Evolutionary conservation across 2,888 invertebrate species (phyloP), one percentile per base, ranked within the genome.

Genomic region (Exephanes ischioxanthus): DNA sequence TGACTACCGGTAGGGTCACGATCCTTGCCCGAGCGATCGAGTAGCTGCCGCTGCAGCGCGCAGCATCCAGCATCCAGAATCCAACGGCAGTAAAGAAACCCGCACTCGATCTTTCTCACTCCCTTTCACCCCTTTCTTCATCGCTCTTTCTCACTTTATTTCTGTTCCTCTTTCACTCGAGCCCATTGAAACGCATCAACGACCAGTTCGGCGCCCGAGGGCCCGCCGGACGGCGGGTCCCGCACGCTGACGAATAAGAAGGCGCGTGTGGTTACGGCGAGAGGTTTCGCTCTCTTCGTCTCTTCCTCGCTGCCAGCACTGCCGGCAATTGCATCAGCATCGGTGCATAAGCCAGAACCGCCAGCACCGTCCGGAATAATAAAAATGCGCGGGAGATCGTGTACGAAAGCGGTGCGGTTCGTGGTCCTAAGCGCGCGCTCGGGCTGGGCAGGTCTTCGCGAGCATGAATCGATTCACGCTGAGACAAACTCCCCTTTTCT

Each of bases 1-100:
- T 86, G 86, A 88, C 87, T 88, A 83, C 85, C 83, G 85, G 87
- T 87, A 85, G 83, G 85, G 85, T 85, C 85, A 85, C 81, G 85
- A 85, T 85, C 85, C 85, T 82, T 82, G 85, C 85, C 78, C 81
- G 85, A 82, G 70, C 85, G 85, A 85, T 85, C 78, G 85, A 79
- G 78, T 81, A 82, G 85, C 84, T 84, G 84, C 78, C 81, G 83
- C 83, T 76, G 22, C 4, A 33, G 61, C 61, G 30, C n/a, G 61
- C 78, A 37, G 79, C 83, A 45, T 33, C 41, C 78, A 76, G 61
- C 78, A 41, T 55, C 37, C 84, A 84, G 75, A 80, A 67, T 66
- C 67, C 66, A 70, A 61, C 78, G 61, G 85, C 85, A 78, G 80
- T 80, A 73, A 71, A 79, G 85, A 85, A 78, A 45, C 78, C 78